Conservation (phyloP, 2,797 vertebrate species). For the Peromyscus attwateri region DNA sequence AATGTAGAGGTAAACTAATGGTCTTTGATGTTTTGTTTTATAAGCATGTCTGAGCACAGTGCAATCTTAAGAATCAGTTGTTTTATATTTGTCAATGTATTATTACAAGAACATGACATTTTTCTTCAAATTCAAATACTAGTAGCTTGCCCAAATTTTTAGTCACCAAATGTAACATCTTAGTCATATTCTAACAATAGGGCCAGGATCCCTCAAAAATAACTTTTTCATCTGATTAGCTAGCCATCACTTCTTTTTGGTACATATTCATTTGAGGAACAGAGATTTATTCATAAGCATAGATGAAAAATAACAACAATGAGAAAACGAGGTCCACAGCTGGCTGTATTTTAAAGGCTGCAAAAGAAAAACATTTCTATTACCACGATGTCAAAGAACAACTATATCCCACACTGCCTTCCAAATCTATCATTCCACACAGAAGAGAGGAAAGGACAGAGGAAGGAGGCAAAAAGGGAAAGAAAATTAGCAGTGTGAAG, state of each 20-base stretch:
- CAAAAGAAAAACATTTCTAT: conserved; percentile 52
- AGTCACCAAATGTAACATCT: conserved; percentile 48
- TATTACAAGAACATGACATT: conserved; percentile 55
- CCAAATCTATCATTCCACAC: conserved; percentile 6
- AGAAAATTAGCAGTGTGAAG: background rate
- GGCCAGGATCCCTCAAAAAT: conserved; percentile 63
- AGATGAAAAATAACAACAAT: conserved; percentile 10
- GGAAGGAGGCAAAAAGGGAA: background rate
- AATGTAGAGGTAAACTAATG: conserved; percentile 13
- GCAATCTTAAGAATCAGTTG: background rate
- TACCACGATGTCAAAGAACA: conserved; percentile 29
- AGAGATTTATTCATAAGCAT: conserved; percentile 14
- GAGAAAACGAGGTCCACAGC: conserved; percentile 11
- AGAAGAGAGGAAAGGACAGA: background rate
- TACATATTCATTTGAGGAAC: background rate
- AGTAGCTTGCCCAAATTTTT: conserved; percentile 20
- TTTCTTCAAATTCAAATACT: conserved; percentile 63
- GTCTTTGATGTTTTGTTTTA: conserved; percentile 21
- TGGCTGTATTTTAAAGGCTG: conserved; percentile 40
- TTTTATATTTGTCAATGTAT: conserved; percentile 13
- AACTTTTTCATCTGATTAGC: conserved; percentile 57
- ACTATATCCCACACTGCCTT: conserved; percentile 1
- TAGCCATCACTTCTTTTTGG: conserved; percentile 51
- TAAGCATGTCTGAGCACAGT: background rate
- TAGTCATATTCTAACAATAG: conserved; percentile 43